Evolutionary conservation across 2,113 vertebrate genomes (phyloP).

Genomic region (Zosterops japonicus): DNA sequence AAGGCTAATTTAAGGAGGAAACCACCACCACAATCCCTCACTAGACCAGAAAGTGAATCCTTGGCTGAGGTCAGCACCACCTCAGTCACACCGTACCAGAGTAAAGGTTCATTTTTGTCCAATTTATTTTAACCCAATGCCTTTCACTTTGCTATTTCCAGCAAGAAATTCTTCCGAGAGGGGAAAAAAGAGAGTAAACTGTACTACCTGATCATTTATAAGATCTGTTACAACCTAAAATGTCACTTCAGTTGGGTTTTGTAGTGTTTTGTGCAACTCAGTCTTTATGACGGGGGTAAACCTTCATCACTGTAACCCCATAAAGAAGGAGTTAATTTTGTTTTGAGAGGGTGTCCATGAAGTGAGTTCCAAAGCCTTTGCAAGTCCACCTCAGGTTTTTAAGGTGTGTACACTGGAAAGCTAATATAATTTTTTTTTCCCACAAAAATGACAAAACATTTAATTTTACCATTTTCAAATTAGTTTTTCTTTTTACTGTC

Average conservation of each 20-base stretch:
- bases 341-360: not conserved
- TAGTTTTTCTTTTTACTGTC: not conserved
- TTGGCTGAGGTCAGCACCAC: not conserved
- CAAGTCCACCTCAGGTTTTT: not conserved
- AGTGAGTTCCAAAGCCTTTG: not conserved
- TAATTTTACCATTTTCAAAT: not conserved
- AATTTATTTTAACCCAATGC: not conserved
- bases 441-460: not conserved
- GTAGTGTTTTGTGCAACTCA: not conserved
- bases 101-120: not conserved
- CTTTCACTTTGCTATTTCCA: not conserved
- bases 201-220: not conserved
- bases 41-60: not conserved
- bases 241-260: not conserved
- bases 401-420: not conserved
- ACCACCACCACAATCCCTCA: accelerated
- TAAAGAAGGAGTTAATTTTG: not conserved
- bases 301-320: not conserved
- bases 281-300: not conserved
- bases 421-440: not conserved
- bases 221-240: not conserved
- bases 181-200: not conserved
- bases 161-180: not conserved
- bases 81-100: accelerated
- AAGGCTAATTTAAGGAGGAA: not conserved